Percentiles rank a stretch among this genome's conserved stretches.
phyloP scores from a whole-genome alignment of 2,888 invertebrate species.

The Blera fallax region DNA sequence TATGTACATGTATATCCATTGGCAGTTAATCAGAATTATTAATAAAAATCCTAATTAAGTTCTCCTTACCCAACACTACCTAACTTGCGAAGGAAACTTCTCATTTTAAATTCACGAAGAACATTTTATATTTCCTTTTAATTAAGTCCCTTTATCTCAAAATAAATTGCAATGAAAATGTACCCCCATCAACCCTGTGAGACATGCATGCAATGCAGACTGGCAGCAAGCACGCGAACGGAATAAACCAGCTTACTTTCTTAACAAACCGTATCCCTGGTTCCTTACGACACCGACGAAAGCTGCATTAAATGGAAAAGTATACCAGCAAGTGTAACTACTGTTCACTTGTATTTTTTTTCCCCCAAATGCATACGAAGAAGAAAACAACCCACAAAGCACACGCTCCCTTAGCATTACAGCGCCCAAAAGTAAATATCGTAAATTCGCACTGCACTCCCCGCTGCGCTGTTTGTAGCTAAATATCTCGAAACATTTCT shows the following conservation, averaged over 20 bases:
- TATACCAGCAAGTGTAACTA: constrained; percentile 12
- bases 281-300: constrained; percentile 8
- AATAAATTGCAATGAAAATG: constrained; percentile 47
- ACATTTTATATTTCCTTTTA: constrained; percentile 35
- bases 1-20: too few species aligned
- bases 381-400: background rate
- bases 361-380: background rate
- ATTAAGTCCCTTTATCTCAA: constrained; percentile 44
- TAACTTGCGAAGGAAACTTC: background rate
- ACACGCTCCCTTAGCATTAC: background rate
- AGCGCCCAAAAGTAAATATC: constrained; percentile 36
- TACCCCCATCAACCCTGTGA: background rate
- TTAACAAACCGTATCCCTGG: constrained; percentile 12
- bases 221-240: constrained; percentile 27
- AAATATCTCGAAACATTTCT: constrained; percentile 37
- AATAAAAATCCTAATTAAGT: background rate
- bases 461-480: constrained; percentile 34
- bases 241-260: constrained; percentile 27
- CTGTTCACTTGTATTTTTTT: constrained; percentile 14
- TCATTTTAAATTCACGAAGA: constrained; percentile 15
- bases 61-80: background rate
- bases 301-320: constrained; percentile 19
- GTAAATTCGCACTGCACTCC: constrained; percentile 39
- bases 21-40: too few species aligned
- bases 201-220: background rate